phyloP scores from a whole-genome alignment of 2,797 vertebrate species.

The Periophthalmus magnuspinnatus region DNA sequence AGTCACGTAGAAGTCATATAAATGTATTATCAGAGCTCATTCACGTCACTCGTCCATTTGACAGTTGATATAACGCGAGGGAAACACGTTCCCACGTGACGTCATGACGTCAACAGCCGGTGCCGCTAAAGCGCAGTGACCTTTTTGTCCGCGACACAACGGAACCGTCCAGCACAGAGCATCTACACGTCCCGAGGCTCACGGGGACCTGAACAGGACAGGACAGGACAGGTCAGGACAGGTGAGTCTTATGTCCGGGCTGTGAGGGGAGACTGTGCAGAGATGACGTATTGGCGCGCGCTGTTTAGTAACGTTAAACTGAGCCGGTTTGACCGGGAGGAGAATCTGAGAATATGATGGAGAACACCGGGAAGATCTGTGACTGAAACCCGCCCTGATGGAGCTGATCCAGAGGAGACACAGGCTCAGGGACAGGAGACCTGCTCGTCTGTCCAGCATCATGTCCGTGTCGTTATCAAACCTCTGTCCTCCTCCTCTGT shows the following conservation, averaged over 20 bases:
- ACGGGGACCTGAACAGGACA: neutral
- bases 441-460: too few relatives aligned
- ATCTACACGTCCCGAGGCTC: rapidly evolving
- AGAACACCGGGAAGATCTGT: neutral
- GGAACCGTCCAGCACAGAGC: neutral
- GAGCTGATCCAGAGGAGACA: neutral
- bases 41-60: neutral
- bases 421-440: neutral
- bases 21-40: neutral
- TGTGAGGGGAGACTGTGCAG: neutral
- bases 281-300: neutral
- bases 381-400: neutral
- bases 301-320: neutral
- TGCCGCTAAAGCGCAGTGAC: slow-evolving; percentile 63
- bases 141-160: slow-evolving; percentile 55
- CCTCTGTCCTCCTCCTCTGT: too few relatives aligned
- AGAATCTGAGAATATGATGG: neutral
- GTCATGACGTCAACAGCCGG: slow-evolving; percentile 63
- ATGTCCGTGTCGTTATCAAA: too few relatives aligned
- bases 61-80: rapidly evolving
- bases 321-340: neutral
- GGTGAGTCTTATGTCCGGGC: neutral
- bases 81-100: slow-evolving; percentile 36
- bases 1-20: too few relatives aligned
- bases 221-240: slow-evolving; percentile 13